These are phyloP conservation scores for Strix uralensis DNA, from an alignment of 2,113 vertebrate species.

Conservation along the genomic window DNA sequence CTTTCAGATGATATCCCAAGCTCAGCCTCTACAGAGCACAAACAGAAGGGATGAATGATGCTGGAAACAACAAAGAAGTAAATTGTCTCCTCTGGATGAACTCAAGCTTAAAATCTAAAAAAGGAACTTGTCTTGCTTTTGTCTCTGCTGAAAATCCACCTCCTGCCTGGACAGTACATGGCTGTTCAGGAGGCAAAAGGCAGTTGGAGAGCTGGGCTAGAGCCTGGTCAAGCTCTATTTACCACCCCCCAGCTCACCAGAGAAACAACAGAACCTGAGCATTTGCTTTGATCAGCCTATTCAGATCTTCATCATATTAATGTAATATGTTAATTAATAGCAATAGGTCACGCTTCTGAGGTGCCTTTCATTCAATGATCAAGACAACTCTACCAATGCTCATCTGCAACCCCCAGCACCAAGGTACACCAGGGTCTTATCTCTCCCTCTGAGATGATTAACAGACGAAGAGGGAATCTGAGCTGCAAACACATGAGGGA, in stretches of 20 bases:
- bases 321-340: background rate
- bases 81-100: conserved; percentile 53
- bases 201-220: background rate
- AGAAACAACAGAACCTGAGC: background rate
- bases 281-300: background rate
- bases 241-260: background rate
- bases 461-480: background rate
- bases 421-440: accelerated
- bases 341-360: background rate
- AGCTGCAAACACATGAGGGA: background rate
- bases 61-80: conserved; percentile 57
- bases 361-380: background rate
- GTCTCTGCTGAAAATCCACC: conserved; percentile 44
- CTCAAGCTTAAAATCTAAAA: conserved; percentile 46
- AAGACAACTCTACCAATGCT: background rate
- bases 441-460: background rate
- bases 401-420: background rate
- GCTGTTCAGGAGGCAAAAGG: background rate
- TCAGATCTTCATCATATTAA: background rate
- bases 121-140: conserved; percentile 23
- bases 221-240: background rate
- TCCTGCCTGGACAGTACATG: background rate
- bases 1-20: conserved; percentile 38
- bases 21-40: conserved; percentile 34
- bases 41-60: conserved; percentile 61